A percentile compares a stretch with the other conserved stretches of the same genome.
Evolutionary conservation across 2,888 invertebrate genomes (phyloP).

Genomic region (Crossocerus cetratus): DNA sequence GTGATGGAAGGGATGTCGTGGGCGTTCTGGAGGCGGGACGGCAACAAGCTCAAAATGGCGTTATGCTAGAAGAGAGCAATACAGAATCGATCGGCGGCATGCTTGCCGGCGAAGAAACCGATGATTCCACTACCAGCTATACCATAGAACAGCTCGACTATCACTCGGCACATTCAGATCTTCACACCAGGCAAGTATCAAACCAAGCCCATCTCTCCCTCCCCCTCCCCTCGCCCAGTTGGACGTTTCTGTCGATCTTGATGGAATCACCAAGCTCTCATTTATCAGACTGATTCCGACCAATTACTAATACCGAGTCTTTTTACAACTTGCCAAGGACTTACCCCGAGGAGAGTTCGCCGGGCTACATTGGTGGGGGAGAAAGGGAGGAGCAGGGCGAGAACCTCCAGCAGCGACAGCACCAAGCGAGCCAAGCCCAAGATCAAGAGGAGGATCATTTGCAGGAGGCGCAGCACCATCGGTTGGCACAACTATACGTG

Average conservation of each 20-base stretch:
- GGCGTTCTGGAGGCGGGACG: slow-evolving; percentile 76
- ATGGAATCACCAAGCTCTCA: too few relatives aligned
- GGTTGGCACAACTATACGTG: background rate
- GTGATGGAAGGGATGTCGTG: slow-evolving; percentile 71
- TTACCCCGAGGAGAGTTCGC: too few relatives aligned
- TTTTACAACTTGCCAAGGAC: too few relatives aligned
- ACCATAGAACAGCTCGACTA: slow-evolving; percentile 64
- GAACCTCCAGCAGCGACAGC: background rate
- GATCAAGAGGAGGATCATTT: background rate
- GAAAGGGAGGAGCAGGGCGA: background rate
- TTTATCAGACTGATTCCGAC: too few relatives aligned
- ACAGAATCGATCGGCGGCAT: slow-evolving; percentile 57
- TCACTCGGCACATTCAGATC: slow-evolving; percentile 55
- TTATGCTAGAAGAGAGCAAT: slow-evolving; percentile 60
- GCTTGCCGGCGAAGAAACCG: slow-evolving; percentile 53
- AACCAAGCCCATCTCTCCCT: too few relatives aligned
- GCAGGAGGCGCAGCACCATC: background rate
- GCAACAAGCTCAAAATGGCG: slow-evolving; percentile 75
- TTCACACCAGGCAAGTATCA: slow-evolving; percentile 62
- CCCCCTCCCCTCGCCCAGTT: too few relatives aligned
- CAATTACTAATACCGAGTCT: too few relatives aligned
- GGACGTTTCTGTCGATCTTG: too few relatives aligned
- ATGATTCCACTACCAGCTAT: slow-evolving; percentile 53
- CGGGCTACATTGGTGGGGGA: background rate
- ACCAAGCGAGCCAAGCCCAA: too few relatives aligned